Percentiles rank a stretch among this genome's conserved stretches.
phyloP scores from a whole-genome alignment of 2,888 invertebrate genomes.

The Azorinus chamasolen region DNA sequence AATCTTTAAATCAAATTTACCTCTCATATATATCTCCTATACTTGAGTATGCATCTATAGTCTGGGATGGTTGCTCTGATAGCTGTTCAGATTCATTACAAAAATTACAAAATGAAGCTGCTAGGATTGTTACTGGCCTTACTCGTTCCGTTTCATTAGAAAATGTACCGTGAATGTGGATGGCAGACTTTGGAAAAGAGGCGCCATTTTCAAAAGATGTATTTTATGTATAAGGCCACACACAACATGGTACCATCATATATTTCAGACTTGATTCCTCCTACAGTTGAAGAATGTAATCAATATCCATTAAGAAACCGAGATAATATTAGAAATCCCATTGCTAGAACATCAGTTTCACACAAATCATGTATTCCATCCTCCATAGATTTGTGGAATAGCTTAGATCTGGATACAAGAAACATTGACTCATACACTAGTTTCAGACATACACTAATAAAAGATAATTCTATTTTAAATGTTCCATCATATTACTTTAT shows the following conservation, averaged over 20 bases:
- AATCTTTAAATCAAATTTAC: conserved; percentile 26
- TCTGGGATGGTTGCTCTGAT: conserved; percentile 16
- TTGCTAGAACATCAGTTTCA: conserved; percentile 1
- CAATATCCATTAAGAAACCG: background rate
- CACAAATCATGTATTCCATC: background rate
- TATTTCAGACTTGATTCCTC: background rate
- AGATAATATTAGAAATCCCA: background rate
- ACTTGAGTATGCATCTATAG: conserved; percentile 16
- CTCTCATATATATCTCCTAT: conserved; percentile 23
- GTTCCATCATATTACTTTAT: background rate
- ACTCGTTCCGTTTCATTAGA: conserved; percentile 10
- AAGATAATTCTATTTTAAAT: background rate
- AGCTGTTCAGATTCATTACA: conserved; percentile 4
- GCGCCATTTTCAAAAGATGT: background rate
- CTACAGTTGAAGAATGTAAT: background rate
- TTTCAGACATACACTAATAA: background rate
- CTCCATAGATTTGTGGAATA: background rate
- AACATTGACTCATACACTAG: background rate
- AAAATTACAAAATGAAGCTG: conserved; percentile 31
- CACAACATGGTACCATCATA: background rate
- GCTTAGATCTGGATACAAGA: background rate
- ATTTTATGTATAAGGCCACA: conserved; percentile 1
- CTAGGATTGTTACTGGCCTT: conserved; percentile 17
- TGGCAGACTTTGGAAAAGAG: background rate
- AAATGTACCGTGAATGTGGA: background rate